phyloP scores from a whole-genome alignment of 2,888 invertebrate species.

The Troides helena region DNA sequence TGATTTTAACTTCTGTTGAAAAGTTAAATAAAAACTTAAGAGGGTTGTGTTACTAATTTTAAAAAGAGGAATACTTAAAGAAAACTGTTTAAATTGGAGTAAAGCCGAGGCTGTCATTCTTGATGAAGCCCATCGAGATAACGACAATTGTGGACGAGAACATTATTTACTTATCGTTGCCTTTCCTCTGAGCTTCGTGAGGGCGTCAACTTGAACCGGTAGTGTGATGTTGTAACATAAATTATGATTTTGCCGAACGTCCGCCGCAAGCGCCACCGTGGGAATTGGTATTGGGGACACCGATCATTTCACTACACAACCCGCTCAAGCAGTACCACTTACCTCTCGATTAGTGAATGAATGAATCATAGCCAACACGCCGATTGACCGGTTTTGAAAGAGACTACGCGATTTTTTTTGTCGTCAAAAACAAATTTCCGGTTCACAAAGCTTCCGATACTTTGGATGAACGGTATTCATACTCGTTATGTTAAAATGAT shows the following conservation, averaged over 20 bases:
- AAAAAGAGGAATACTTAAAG: neutral
- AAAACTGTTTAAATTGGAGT: neutral
- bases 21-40: neutral
- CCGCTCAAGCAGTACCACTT: slow-evolving; percentile 28
- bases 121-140: slow-evolving; percentile 8
- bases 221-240: slow-evolving; percentile 58
- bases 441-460: slow-evolving; percentile 12
- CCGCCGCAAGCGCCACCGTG: slow-evolving; percentile 72
- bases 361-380: slow-evolving; percentile 28
- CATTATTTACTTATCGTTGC: slow-evolving; percentile 9
- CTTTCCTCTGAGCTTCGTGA: slow-evolving; percentile 23
- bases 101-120: neutral
- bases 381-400: slow-evolving; percentile 23
- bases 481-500: neutral
- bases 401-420: slow-evolving; percentile 15
- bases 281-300: slow-evolving; percentile 58
- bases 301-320: slow-evolving; percentile 39
- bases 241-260: slow-evolving; percentile 55
- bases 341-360: slow-evolving; percentile 34
- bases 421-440: slow-evolving; percentile 22
- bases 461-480: slow-evolving; percentile 24
- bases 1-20: neutral
- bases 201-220: slow-evolving; percentile 51
- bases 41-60: neutral
- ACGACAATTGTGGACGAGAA: slow-evolving; percentile 8